Evolutionary conservation across 2,888 invertebrate genomes (phyloP), one percentile per base, ranked within the genome.

Genomic region (Emmelina monodactyla): DNA sequence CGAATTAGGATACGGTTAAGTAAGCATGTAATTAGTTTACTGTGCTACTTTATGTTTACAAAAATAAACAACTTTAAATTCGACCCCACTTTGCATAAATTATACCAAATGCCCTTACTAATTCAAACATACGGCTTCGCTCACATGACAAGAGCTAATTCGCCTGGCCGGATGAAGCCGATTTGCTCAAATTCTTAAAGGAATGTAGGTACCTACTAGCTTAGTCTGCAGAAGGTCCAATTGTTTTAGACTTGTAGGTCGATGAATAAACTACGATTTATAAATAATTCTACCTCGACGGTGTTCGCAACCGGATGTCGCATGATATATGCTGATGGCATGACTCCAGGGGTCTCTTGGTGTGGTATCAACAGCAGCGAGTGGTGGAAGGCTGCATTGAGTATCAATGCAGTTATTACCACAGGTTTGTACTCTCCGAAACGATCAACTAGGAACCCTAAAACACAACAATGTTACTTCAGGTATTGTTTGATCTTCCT

Each of bases 361-460:
- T 89, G 88, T 14, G 91, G 91, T 51, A 91, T 89, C 49, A 88
- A 78, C 33, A 93, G 82, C 49, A 94, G 70, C 2, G 89, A 85
- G 56, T 91, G 89, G 63, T 93, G 92, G 49, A 92, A 87, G 2
- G 87, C 78, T 3, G 91, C 92, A 50, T 91, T 90, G 41, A 91
- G 68, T 37, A 92, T 72, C 45, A 92, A 82, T 37, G 91, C 88
- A 37, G 89, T 82, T 44, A 92, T 87, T 38, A 94, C 87, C 14
- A 92, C 88, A 0, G 88, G 86, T 59, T 92, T 93, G 70, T 93
- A 94, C 60, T 88, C 88, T 34, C 92, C 91, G 55, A 91, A 88
- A 68, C 90, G 92, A 67, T 94, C 94, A 40, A 93, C 92, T 45
- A 94, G 73, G 60, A 88, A 89, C 43, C 91, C 91, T 88, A 70